phyloP scores from a whole-genome alignment of 2,888 invertebrate genomes.

The Trissonchulus latispiculum region DNA sequence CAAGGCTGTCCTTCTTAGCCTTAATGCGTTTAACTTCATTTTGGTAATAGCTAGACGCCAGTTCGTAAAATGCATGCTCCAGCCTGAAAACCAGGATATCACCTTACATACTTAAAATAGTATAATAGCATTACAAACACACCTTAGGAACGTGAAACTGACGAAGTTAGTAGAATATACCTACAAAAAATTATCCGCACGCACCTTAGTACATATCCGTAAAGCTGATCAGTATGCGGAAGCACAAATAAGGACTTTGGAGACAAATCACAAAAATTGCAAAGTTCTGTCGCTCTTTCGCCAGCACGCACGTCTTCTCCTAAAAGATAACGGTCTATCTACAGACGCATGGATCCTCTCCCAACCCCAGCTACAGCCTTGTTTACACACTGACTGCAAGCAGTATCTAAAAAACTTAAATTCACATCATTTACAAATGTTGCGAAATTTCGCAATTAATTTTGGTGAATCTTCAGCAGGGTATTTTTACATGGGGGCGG shows the following conservation, averaged over 20 bases:
- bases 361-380: too few species aligned
- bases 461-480: too few species aligned
- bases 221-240: slow-evolving; percentile 68
- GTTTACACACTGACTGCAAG: too few species aligned
- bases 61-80: slow-evolving; percentile 84
- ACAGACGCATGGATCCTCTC: too few species aligned
- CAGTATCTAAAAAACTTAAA: too few species aligned
- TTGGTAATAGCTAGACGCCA: slow-evolving; percentile 82
- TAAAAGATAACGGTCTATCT: slow-evolving; percentile 23
- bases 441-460: too few species aligned
- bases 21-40: slow-evolving; percentile 74
- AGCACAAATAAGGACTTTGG: slow-evolving; percentile 83
- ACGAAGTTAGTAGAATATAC: too few species aligned
- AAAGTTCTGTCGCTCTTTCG: slow-evolving; percentile 79
- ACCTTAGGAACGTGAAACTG: too few species aligned
- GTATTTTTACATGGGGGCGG: too few species aligned
- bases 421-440: too few species aligned
- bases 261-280: slow-evolving; percentile 78
- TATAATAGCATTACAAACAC: too few species aligned
- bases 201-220: slow-evolving; percentile 57
- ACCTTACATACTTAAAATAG: too few species aligned
- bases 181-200: slow-evolving; percentile 4
- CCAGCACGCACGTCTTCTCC: slow-evolving; percentile 60
- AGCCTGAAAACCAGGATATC: slow-evolving; percentile 59
- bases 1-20: slow-evolving; percentile 61